Base-by-base conservation (phyloP, 2,797 vertebrate genomes). In the Enteromius viviparus region DNA sequence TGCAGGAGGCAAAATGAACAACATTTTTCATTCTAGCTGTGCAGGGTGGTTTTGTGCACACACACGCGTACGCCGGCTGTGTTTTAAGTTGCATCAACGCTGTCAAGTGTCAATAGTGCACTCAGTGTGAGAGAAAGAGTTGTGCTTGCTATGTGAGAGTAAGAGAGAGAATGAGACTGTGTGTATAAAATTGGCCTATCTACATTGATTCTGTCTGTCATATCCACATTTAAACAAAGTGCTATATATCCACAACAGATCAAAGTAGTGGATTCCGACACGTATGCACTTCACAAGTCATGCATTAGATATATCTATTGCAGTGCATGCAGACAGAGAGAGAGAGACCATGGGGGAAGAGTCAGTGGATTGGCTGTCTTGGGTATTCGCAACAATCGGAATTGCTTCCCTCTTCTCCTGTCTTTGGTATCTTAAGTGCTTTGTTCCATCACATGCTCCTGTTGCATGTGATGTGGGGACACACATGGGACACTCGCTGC, bases 1-100 rank as follows among this genome's bases (percentile, higher is more conserved):
- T 85, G 81, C 76, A 82, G 81, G 83, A 85, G 85, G 84, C 82
- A 84, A 87, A 86, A 86, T 86, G 85, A 81, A 88, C 87, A 87
- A 80, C 78, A 87, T 85, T 87, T 87, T 84, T 87, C 85, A 88
- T 74, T 82, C 71, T 80, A 76, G 83, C 84, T 80, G 80, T 51
- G 77, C 21, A 64, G 49, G 62, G 77, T 66, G 70, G 69, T 76
- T 58, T 60, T 78, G 7, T 71, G 77, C 2, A 1, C 45, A 4
- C 60, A 65, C 45, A 34, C 62, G 62, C 86, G 72, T 88, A 86
- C 21, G 81, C 76, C 80, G n/a, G 68, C 85, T 84, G 53, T 65
- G 85, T 60, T 81, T 55, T 58, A 32, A 68, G 62, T 66, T 76
- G 71, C 34, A 45, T 29, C 45, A 53, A 42, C 4, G 32, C 42